Evolutionary conservation across 2,888 invertebrate genomes (phyloP), one percentile per base, ranked within the genome.

Genomic region (Morpho deidamia): DNA sequence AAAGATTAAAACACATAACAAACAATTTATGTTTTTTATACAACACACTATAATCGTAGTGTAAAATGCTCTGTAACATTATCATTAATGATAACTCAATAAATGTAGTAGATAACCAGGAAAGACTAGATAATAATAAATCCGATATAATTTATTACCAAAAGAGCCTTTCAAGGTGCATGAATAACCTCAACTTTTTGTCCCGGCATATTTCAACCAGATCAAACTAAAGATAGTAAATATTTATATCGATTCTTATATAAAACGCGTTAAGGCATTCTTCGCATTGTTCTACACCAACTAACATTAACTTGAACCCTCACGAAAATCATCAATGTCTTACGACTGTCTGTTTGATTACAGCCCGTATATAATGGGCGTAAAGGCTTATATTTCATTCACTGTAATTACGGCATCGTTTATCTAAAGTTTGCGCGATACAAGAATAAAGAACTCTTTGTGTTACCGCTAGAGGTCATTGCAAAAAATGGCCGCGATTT

Each of bases 401-500:
- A 56, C 23, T 23, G 5, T 23, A 23, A 23, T 23, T 23, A 5
- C 23, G 23, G 23, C 23, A 56, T 58, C 51, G 54, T 39, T 48
- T 55, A 57, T 59, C 57, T 53, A 9, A 11, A 34, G 55, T 51
- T 62, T 46, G 62, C 62, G 60, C 56, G 58, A 48, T 58, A 50
- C 33, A 44, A 44, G 48, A 42, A 60, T 47, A 58, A 61, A 55
- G 57, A 62, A 51, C 54, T 58, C 60, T 58, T 62, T 62, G 56
- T 62, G 49, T 50, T 44, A 47, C 51, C 41, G 45, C 41, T 53
- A 50, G 59, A 61, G 60, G 59, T 47, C 58, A 50, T 62, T 64
- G 67, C 66, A 67, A 59, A 57, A 64, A 62, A 62, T 61, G 60
- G 59, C 55, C 57, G 58, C 57, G 54, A 61, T 61, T 64, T 37